Conservation (phyloP, 2,888 invertebrate genomes). For the Acrobasis suavella region DNA sequence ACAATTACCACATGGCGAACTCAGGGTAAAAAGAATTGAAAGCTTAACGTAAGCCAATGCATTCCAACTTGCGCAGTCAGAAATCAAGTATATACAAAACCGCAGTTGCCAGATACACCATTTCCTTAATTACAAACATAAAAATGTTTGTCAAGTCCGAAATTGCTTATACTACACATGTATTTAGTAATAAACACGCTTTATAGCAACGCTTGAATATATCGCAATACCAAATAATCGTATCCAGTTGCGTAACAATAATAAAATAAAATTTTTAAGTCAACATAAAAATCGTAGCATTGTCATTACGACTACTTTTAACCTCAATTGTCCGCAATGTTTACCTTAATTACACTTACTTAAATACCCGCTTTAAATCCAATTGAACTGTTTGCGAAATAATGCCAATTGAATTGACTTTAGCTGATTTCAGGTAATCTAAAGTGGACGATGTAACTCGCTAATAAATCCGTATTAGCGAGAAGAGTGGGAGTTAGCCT, state of each 20-base stretch:
- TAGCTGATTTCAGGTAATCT: slow-evolving; percentile 42
- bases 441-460: slow-evolving; percentile 43
- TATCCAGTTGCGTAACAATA: not conserved
- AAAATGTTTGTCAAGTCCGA: slow-evolving; percentile 15
- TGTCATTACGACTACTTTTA: not conserved
- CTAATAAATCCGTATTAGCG: slow-evolving; percentile 54
- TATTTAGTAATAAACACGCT: not conserved
- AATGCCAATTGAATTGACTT: slow-evolving; percentile 36
- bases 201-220: not conserved
- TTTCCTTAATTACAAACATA: slow-evolving; percentile 17
- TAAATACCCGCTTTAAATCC: not conserved
- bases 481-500: slow-evolving; percentile 44
- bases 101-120: slow-evolving; percentile 1
- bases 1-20: not conserved
- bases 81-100: not conserved
- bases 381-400: slow-evolving; percentile 20
- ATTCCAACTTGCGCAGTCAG: slow-evolving; percentile 11
- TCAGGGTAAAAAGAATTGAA: slow-evolving; percentile 8
- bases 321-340: not conserved
- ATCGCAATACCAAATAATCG: slow-evolving; percentile 1
- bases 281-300: not conserved
- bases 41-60: slow-evolving; percentile 6
- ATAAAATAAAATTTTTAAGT: not conserved
- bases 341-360: not conserved
- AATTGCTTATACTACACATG: slow-evolving; percentile 8